These are phyloP conservation scores for Leptodactylus fallax DNA, from an alignment of 2,797 vertebrate genomes.

Conservation along the genomic window DNA sequence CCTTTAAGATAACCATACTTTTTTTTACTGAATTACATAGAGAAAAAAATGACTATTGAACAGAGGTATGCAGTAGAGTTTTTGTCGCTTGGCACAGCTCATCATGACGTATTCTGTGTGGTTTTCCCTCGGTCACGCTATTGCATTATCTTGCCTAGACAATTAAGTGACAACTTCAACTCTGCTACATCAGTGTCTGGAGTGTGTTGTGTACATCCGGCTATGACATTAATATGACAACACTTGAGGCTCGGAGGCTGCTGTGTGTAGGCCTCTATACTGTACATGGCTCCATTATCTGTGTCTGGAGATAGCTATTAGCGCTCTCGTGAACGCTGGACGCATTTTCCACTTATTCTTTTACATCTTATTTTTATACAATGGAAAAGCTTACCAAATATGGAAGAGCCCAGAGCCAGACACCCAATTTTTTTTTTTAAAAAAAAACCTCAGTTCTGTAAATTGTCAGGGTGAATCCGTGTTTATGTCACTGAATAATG, in stretches of 20 bases:
- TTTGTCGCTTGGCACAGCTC: neutral
- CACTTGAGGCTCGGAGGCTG: neutral
- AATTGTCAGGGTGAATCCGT: slow-evolving; percentile 58
- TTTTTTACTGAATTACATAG: neutral
- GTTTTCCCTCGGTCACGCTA: neutral
- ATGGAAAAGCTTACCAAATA: slow-evolving; percentile 55
- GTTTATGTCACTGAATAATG: slow-evolving; percentile 49
- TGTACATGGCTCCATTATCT: neutral
- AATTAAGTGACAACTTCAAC: neutral
- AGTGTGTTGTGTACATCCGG: slow-evolving; percentile 36
- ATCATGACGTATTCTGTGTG: no score
- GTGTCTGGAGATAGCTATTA: slow-evolving; percentile 1
- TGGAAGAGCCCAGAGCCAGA: slow-evolving; percentile 15
- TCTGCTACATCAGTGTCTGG: neutral
- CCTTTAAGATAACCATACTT: neutral
- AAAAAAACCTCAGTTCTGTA: slow-evolving; percentile 29
- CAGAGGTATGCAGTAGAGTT: neutral
- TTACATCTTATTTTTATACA: slow-evolving; percentile 19
- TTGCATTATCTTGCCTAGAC: neutral
- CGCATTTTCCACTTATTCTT: slow-evolving; percentile 11
- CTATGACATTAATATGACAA: slow-evolving; percentile 28
- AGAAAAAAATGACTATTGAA: neutral
- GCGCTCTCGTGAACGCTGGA: neutral
- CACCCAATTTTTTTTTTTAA: no score
- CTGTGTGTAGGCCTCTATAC: neutral